These are phyloP conservation scores for Fragariocoptes setiger DNA, from an alignment of 1,140 invertebrate genomes.

Conservation along the genomic window DNA sequence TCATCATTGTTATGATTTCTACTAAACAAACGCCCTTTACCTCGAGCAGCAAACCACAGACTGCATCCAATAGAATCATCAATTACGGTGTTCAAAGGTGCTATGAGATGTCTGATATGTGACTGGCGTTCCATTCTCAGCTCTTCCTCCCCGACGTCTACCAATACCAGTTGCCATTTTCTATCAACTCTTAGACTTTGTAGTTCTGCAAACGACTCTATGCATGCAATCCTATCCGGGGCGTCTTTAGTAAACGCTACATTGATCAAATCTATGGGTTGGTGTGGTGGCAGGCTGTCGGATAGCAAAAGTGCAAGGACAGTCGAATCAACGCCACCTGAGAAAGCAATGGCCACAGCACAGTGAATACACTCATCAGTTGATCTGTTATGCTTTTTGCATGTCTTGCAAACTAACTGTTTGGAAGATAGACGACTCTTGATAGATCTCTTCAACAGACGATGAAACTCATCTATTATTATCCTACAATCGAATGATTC, in stretches of 20 bases:
- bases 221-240: constrained; percentile 46
- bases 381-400: background rate
- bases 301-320: constrained; percentile 46
- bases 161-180: constrained; percentile 35
- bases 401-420: background rate
- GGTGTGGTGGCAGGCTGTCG: constrained; percentile 27
- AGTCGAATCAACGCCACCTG: constrained; percentile 75
- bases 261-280: constrained; percentile 74
- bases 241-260: constrained; percentile 58
- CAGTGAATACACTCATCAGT: constrained; percentile 24
- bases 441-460: background rate
- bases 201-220: constrained; percentile 36
- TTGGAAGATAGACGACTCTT: background rate
- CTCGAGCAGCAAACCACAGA: constrained; percentile 70
- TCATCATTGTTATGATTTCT: background rate
- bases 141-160: constrained; percentile 39
- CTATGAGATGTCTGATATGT: constrained; percentile 37
- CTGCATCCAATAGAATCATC: constrained; percentile 77
- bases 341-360: constrained; percentile 57
- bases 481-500: background rate
- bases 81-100: constrained; percentile 50
- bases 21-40: constrained; percentile 20
- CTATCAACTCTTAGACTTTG: constrained; percentile 29
- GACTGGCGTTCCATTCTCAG: constrained; percentile 23
- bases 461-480: no score